Conservation (phyloP, 2,113 vertebrate species). For the Menidia beryllina region DNA sequence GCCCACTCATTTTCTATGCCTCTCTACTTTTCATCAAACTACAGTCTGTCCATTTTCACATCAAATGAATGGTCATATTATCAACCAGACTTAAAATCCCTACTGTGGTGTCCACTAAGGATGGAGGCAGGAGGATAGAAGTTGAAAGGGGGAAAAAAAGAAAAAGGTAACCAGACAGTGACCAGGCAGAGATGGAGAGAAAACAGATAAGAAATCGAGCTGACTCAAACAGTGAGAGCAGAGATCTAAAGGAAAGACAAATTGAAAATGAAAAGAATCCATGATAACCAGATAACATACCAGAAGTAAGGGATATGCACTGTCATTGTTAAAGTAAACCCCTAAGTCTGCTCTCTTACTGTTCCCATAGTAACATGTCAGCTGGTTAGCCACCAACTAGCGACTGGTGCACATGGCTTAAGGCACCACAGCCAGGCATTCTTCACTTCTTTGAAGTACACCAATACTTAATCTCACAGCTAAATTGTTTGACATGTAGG, state of each 20-base stretch:
- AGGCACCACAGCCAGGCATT: constrained; percentile 46
- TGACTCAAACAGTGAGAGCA: not conserved
- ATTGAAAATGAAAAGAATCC: constrained; percentile 24
- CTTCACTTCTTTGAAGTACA: constrained; percentile 72
- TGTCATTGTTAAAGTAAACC: constrained; percentile 33
- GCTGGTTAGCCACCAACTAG: constrained; percentile 42
- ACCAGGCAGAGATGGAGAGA: constrained; percentile 17
- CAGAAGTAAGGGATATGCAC: not conserved
- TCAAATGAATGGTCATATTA: constrained; percentile 23
- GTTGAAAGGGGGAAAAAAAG: not conserved
- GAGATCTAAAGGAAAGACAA: constrained; percentile 19
- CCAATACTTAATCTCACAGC: constrained; percentile 69
- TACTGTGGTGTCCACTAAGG: constrained; percentile 7
- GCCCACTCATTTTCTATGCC: constrained; percentile 32
- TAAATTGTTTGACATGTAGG: constrained; percentile 78
- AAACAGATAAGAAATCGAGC: constrained; percentile 20
- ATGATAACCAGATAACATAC: constrained; percentile 34
- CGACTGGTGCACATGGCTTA: constrained; percentile 33
- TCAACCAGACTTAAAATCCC: constrained; percentile 31
- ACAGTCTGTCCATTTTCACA: constrained; percentile 30
- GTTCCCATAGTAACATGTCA: constrained; percentile 54
- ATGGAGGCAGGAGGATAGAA: not conserved
- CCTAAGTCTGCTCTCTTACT: constrained; percentile 18
- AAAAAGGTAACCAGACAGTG: constrained; percentile 11
- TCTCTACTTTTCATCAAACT: constrained; percentile 18